These are phyloP conservation scores for Pilophorus perplexus DNA, from an alignment of 2,888 invertebrate genomes.

Conservation along the genomic window DNA sequence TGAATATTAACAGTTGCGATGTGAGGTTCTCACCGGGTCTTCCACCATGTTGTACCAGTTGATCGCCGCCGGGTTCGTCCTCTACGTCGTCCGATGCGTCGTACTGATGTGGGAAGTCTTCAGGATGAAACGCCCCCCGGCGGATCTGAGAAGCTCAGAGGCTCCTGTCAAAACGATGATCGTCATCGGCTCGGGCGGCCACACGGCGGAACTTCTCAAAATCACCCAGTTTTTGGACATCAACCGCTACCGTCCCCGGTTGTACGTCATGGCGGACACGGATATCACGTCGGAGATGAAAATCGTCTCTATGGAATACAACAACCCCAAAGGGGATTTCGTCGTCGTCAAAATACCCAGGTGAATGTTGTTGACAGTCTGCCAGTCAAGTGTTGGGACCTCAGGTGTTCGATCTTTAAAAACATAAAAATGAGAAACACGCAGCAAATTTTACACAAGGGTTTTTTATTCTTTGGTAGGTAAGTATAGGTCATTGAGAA, in stretches of 20 bases:
- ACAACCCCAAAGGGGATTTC: constrained; percentile 33
- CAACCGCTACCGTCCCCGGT: constrained; percentile 67
- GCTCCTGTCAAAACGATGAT: constrained; percentile 56
- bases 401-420: too few species aligned
- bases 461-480: too few species aligned
- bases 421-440: too few species aligned
- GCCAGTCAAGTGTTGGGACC: too few species aligned
- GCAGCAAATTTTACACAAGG: too few species aligned
- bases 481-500: too few species aligned
- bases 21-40: too few species aligned
- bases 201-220: constrained; percentile 90
- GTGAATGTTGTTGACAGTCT: too few species aligned
- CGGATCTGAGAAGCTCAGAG: not conserved
- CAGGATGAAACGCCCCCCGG: constrained; percentile 12
- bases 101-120: constrained; percentile 34
- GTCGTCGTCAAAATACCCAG: constrained; percentile 24
- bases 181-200: constrained; percentile 81
- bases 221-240: constrained; percentile 60
- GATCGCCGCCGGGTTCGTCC: not conserved
- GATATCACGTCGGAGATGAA: constrained; percentile 74
- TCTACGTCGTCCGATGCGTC: constrained; percentile 18
- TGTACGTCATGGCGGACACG: constrained; percentile 74
- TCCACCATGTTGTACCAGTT: not conserved
- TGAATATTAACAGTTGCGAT: too few species aligned
- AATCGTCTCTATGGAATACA: constrained; percentile 55